Evolutionary conservation across 2,113 vertebrate genomes (phyloP).

Genomic region (Pteropus alecto): DNA sequence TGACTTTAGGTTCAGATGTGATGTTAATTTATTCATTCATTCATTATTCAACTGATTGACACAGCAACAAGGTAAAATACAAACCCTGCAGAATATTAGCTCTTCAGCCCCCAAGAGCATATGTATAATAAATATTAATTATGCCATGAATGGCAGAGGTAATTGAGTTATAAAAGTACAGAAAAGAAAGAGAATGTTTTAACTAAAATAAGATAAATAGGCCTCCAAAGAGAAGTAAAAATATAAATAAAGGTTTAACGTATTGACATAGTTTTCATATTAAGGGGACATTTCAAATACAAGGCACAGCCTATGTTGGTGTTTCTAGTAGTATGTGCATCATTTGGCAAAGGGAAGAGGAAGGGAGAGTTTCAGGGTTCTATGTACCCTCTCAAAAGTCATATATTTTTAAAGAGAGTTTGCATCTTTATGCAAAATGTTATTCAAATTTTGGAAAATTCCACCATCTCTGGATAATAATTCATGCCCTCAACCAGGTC

Average conservation of each 20-base stretch:
- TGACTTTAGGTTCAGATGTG: not conserved
- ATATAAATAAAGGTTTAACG: not conserved
- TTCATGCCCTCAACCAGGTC: not conserved
- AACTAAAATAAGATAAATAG: not conserved
- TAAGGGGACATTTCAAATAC: not conserved
- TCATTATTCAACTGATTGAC: not conserved
- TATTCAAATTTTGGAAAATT: not conserved
- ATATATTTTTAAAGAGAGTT: not conserved
- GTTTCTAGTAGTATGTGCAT: not conserved
- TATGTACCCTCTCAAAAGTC: not conserved
- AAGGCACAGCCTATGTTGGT: accelerated
- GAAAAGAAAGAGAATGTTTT: not conserved
- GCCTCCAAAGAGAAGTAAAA: not conserved
- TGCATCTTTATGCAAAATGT: not conserved
- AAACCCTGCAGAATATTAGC: not conserved
- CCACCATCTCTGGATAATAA: not conserved
- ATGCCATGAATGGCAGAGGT: not conserved
- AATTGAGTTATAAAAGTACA: not conserved
- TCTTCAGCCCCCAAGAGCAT: not conserved
- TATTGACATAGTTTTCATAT: not conserved
- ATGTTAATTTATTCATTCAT: not conserved
- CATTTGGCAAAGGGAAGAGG: accelerated
- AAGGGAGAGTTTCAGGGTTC: not conserved
- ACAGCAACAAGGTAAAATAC: not conserved
- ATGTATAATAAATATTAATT: not conserved